A percentile compares a stretch with the other conserved stretches of the same genome.
Conservation (phyloP, 2,888 invertebrate species). For the Cancer borealis region DNA sequence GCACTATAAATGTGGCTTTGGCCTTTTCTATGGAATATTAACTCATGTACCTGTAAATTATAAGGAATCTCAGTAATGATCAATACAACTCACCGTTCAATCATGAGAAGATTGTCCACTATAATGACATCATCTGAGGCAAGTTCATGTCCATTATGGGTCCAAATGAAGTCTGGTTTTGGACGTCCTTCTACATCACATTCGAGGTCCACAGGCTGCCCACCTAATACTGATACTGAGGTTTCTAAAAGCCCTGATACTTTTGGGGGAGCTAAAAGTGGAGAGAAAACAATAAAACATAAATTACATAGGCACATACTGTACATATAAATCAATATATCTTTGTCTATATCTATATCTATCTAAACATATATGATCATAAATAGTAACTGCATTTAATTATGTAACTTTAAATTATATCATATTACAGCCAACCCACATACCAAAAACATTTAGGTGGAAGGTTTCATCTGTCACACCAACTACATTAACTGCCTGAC, state of each 20-base stretch:
- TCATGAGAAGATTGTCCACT: slow-evolving; percentile 53
- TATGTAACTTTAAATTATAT: neutral
- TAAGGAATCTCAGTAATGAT: neutral
- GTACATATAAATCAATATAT: neutral
- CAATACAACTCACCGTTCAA: slow-evolving; percentile 59
- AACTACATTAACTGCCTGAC: slow-evolving; percentile 84
- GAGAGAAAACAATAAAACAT: neutral
- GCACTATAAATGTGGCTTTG: too few species aligned
- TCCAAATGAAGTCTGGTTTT: slow-evolving; percentile 60
- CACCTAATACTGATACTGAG: slow-evolving; percentile 52
- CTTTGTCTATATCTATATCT: neutral
- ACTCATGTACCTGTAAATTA: neutral
- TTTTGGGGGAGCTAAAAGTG: slow-evolving; percentile 81
- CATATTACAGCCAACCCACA: slow-evolving; percentile 67
- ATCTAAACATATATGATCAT: neutral
- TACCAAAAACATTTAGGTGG: slow-evolving; percentile 82
- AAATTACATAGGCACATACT: too few species aligned
- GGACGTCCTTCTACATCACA: slow-evolving; percentile 65
- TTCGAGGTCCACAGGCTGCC: slow-evolving; percentile 57
- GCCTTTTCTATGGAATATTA: too few species aligned
- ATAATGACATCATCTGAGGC: slow-evolving; percentile 44
- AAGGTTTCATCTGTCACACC: slow-evolving; percentile 83
- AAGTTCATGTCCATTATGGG: slow-evolving; percentile 51
- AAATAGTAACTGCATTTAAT: neutral
- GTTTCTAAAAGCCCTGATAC: slow-evolving; percentile 52